phyloP scores from a whole-genome alignment of 2,888 invertebrate genomes.

The Sericinus montela region DNA sequence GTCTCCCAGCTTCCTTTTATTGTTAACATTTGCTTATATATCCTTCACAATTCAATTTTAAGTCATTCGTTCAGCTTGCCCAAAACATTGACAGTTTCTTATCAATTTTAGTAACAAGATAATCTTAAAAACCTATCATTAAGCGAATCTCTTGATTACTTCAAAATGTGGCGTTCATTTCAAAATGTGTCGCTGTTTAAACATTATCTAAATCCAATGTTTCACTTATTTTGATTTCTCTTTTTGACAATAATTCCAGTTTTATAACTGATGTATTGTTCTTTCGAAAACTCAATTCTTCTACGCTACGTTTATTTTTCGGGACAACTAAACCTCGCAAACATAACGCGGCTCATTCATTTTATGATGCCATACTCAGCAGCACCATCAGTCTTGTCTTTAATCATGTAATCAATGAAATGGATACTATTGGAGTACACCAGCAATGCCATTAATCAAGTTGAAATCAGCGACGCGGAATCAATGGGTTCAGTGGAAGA shows the following conservation, averaged over 20 bases:
- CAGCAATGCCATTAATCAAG: slow-evolving; percentile 48
- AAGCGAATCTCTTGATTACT: too few relatives aligned
- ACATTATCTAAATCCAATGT: not conserved
- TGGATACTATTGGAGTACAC: slow-evolving; percentile 40
- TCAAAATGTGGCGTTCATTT: too few relatives aligned
- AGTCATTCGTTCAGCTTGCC: too few relatives aligned
- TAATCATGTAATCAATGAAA: slow-evolving; percentile 50
- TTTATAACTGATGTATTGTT: slow-evolving; percentile 14
- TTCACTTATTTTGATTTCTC: not conserved
- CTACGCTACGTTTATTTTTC: slow-evolving; percentile 14
- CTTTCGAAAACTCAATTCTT: slow-evolving; percentile 8
- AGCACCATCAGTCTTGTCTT: slow-evolving; percentile 32
- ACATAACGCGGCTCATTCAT: slow-evolving; percentile 13
- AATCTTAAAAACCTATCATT: too few relatives aligned
- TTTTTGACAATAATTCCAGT: slow-evolving; percentile 13
- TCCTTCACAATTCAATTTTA: too few relatives aligned
- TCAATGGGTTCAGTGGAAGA: slow-evolving; percentile 36
- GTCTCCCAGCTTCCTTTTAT: too few relatives aligned
- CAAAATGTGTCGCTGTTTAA: too few relatives aligned
- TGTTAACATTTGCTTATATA: too few relatives aligned
- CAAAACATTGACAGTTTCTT: too few relatives aligned
- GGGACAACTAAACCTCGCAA: slow-evolving; percentile 11
- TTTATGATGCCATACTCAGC: slow-evolving; percentile 16
- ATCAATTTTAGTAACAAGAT: too few relatives aligned
- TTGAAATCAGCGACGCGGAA: slow-evolving; percentile 50